These are phyloP conservation scores for Tylochromis polylepis DNA, from an alignment of 2,113 vertebrate genomes.

Conservation along the genomic window DNA sequence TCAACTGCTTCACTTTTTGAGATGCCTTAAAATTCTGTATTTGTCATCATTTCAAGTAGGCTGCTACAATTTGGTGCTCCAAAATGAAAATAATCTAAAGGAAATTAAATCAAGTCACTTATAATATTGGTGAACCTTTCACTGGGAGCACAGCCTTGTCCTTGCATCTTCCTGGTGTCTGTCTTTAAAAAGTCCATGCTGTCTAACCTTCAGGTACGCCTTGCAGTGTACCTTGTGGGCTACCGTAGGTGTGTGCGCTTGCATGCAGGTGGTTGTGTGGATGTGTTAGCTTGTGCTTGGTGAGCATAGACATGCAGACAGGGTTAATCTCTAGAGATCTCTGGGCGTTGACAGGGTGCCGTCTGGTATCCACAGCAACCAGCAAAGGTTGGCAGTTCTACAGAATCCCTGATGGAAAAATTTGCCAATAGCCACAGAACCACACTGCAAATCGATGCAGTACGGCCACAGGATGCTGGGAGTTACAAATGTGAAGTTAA, in stretches of 20 bases:
- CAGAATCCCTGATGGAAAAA: conserved; percentile 58
- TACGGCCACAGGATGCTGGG: conserved; percentile 80
- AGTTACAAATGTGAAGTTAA: conserved; percentile 84
- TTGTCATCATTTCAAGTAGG: neutral
- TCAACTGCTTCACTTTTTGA: neutral
- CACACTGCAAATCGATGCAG: conserved; percentile 76
- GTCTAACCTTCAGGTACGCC: neutral
- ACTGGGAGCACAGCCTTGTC: neutral
- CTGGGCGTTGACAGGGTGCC: conserved; percentile 71
- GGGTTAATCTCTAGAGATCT: conserved; percentile 75
- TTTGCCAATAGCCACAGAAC: conserved; percentile 74
- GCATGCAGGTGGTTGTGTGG: neutral
- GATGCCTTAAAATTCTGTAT: neutral
- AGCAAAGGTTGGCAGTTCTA: conserved; percentile 50
- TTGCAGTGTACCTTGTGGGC: neutral
- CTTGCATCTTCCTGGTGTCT: neutral
- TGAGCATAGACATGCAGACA: conserved; percentile 55
- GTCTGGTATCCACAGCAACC: conserved; percentile 73
- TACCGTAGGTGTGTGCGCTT: neutral
- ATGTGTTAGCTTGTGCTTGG: conserved; percentile 40
- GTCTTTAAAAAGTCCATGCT: neutral
- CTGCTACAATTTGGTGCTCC: neutral
- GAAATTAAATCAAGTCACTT: neutral
- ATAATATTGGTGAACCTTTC: neutral
- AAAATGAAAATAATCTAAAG: neutral